A percentile compares a stretch with the other conserved stretches of the same genome.
Conservation (phyloP, 2,113 vertebrate species). For the Ginglymostoma cirratum region DNA sequence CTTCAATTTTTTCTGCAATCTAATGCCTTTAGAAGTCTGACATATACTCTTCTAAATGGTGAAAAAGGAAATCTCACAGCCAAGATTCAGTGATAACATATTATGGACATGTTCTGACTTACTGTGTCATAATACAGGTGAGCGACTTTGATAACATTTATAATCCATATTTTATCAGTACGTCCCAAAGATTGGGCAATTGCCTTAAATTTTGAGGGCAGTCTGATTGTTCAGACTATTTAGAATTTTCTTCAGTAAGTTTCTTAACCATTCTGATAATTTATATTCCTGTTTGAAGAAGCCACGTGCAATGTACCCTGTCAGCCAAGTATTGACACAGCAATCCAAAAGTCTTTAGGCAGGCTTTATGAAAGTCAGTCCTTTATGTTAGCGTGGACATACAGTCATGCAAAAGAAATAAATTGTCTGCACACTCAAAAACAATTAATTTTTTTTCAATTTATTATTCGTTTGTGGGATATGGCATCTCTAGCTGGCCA, state of each 20-base stretch:
- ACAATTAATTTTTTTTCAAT: too few species aligned
- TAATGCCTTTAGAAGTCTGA: neutral
- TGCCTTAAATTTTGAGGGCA: neutral
- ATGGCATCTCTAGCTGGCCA: too few species aligned
- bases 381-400: too few species aligned
- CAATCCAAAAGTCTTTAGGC: too few species aligned
- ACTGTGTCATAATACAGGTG: neutral
- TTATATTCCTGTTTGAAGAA: neutral
- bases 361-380: too few species aligned
- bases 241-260: neutral
- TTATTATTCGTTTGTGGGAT: too few species aligned
- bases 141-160: neutral
- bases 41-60: neutral
- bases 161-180: neutral
- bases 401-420: too few species aligned
- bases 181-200: neutral
- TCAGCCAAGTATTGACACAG: too few species aligned
- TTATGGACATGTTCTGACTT: neutral
- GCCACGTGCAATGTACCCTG: neutral
- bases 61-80: neutral
- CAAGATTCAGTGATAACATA: neutral
- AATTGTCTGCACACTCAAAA: too few species aligned
- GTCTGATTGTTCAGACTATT: neutral
- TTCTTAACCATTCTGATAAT: neutral
- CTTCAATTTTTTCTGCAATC: neutral